These are phyloP conservation scores for Strigamia maritima DNA, from an alignment of 2,888 invertebrate species.

Conservation along the genomic window DNA sequence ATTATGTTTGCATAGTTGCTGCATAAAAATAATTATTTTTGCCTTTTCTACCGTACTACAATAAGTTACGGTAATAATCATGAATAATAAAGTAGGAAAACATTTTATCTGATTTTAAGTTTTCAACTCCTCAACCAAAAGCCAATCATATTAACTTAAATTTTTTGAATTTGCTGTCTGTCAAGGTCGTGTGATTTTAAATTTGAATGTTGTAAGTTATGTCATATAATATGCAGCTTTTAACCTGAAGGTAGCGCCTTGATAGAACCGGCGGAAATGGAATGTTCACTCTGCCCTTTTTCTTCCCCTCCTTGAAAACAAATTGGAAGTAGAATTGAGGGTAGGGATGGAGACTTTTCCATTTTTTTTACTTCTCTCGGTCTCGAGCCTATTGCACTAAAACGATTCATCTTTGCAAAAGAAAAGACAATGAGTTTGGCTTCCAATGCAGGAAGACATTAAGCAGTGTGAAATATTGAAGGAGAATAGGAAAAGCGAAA, in stretches of 20 bases:
- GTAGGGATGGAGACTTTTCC: slow-evolving; percentile 38
- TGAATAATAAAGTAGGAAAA: neutral
- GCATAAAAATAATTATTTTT: too few relatives aligned
- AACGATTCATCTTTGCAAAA: slow-evolving; percentile 47
- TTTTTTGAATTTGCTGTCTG: too few relatives aligned
- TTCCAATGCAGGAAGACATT: slow-evolving; percentile 37
- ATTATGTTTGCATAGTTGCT: too few relatives aligned
- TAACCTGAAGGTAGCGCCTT: slow-evolving; percentile 8
- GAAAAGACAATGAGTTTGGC: slow-evolving; percentile 45
- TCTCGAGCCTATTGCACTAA: slow-evolving; percentile 49
- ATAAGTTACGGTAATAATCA: too few relatives aligned
- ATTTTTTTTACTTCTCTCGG: slow-evolving; percentile 41
- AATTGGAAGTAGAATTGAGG: slow-evolving; percentile 26
- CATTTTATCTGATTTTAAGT: neutral
- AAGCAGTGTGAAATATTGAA: slow-evolving; percentile 40
- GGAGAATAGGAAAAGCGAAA: slow-evolving; percentile 35
- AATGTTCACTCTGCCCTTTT: slow-evolving; percentile 29
- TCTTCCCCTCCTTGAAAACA: slow-evolving; percentile 37
- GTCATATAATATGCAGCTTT: neutral
- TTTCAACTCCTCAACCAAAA: too few relatives aligned
- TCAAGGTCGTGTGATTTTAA: too few relatives aligned
- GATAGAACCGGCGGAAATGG: slow-evolving; percentile 25
- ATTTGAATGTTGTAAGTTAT: neutral
- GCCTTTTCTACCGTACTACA: too few relatives aligned
- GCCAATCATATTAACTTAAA: too few relatives aligned